These are phyloP conservation scores for Nomada flava DNA, from an alignment of 2,888 invertebrate genomes.

Conservation along the genomic window DNA sequence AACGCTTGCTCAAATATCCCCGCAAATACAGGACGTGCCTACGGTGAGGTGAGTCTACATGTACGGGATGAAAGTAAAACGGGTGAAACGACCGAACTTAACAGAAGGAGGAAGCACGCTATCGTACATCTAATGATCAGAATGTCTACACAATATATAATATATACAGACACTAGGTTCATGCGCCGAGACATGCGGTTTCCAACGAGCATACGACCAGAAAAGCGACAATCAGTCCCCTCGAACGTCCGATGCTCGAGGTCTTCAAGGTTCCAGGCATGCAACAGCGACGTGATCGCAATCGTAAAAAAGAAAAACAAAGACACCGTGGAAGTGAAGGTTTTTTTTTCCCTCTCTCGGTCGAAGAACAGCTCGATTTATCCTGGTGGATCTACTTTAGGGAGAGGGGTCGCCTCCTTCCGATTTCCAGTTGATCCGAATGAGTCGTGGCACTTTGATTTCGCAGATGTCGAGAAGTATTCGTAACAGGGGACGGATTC, in stretches of 20 bases:
- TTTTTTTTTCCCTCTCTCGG: conserved; percentile 38
- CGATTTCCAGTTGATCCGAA: conserved; percentile 39
- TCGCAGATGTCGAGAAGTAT: conserved; percentile 6
- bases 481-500: no score
- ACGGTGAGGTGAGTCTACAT: conserved; percentile 42
- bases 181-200: conserved; percentile 48
- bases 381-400: conserved; percentile 78
- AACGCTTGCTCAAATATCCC: conserved; percentile 39
- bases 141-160: conserved; percentile 20
- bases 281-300: conserved; percentile 62
- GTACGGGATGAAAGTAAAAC: conserved; percentile 15
- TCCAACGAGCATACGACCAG: conserved; percentile 49
- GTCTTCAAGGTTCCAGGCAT: conserved; percentile 54
- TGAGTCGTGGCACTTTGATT: conserved; percentile 26
- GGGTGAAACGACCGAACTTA: conserved; percentile 46
- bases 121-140: conserved; percentile 28
- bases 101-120: conserved; percentile 37
- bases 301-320: conserved; percentile 11
- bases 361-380: conserved; percentile 61
- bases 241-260: conserved; percentile 60
- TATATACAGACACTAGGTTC: conserved; percentile 23
- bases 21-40: conserved; percentile 18
- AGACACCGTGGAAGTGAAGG: conserved; percentile 55
- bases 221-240: conserved; percentile 46
- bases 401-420: conserved; percentile 73